Conservation (phyloP, 1,140 invertebrate genomes). For the Mesaphorura yosii region DNA sequence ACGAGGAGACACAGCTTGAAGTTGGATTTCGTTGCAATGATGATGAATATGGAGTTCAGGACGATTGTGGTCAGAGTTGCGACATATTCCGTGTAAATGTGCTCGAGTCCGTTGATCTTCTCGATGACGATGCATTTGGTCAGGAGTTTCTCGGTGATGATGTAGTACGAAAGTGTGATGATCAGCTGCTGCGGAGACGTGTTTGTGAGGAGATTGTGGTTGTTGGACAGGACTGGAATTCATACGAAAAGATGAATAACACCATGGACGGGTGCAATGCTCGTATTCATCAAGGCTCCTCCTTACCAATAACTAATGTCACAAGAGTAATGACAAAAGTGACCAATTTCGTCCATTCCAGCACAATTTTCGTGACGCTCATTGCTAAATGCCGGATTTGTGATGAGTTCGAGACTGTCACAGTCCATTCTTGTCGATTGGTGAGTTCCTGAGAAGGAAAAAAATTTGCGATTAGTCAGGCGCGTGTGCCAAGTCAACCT, state of each 20-base stretch:
- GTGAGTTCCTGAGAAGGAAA: too few species aligned
- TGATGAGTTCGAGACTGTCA: too few species aligned
- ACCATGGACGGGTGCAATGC: not conserved
- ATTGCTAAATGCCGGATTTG: constrained; percentile 64
- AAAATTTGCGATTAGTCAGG: too few species aligned
- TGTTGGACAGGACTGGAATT: not conserved
- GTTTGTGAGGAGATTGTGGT: constrained; percentile 34
- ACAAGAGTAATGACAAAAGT: constrained; percentile 67
- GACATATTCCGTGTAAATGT: constrained; percentile 14
- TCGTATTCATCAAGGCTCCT: too few species aligned
- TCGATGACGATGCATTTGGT: constrained; percentile 13
- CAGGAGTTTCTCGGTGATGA: constrained; percentile 51
- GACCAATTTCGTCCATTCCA: constrained; percentile 69
- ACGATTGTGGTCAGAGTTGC: constrained; percentile 4
- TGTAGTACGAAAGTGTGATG: constrained; percentile 55
- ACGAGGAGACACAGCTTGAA: constrained; percentile 43
- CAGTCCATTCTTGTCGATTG: too few species aligned
- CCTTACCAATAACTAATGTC: constrained; percentile 50
- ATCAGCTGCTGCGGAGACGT: constrained; percentile 57
- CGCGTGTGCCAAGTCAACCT: too few species aligned
- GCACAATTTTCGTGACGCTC: constrained; percentile 64
- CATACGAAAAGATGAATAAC: not conserved
- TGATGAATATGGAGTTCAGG: constrained; percentile 21
- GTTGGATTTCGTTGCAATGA: constrained; percentile 15
- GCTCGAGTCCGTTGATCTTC: constrained; percentile 29